Conservation (phyloP, 1,140 invertebrate species). For the Sarcophaga peregrina region DNA sequence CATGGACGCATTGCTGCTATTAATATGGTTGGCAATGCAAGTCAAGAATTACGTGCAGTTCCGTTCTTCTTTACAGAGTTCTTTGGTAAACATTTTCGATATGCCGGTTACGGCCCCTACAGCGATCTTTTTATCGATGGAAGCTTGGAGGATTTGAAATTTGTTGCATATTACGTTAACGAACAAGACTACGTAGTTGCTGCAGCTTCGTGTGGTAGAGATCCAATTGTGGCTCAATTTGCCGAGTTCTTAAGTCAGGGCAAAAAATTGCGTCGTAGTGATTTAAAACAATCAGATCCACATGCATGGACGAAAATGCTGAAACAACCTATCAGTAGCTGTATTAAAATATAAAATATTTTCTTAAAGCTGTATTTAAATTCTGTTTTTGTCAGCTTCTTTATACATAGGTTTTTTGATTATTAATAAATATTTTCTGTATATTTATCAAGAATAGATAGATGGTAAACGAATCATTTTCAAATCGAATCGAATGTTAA, state of each 20-base stretch:
- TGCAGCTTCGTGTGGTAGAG: slow-evolving; percentile 81
- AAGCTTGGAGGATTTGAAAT: slow-evolving; percentile 81
- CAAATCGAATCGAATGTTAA: no score
- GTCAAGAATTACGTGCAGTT: slow-evolving; percentile 75
- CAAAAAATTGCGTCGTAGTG: slow-evolving; percentile 73
- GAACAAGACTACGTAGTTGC: slow-evolving; percentile 80
- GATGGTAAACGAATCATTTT: no score
- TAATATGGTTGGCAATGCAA: slow-evolving; percentile 77
- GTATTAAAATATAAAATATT: background rate
- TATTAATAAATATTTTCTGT: no score
- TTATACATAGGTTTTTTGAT: background rate
- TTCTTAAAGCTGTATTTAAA: background rate
- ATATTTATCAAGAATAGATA: no score
- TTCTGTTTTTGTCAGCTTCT: background rate
- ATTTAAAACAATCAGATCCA: slow-evolving; percentile 70
- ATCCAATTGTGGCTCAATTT: slow-evolving; percentile 88
- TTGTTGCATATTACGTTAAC: slow-evolving; percentile 84
- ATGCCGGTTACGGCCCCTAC: slow-evolving; percentile 83
- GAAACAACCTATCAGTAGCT: slow-evolving; percentile 43
- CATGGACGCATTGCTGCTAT: slow-evolving; percentile 87
- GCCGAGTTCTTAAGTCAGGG: slow-evolving; percentile 80
- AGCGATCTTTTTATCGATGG: slow-evolving; percentile 81
- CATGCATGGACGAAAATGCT: slow-evolving; percentile 71
- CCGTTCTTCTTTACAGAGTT: slow-evolving; percentile 94
- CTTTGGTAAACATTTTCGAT: slow-evolving; percentile 88